Evolutionary conservation across 2,888 invertebrate species (phyloP), one percentile per base, ranked within the genome.

Genomic region (Chymomyza procnemis): DNA sequence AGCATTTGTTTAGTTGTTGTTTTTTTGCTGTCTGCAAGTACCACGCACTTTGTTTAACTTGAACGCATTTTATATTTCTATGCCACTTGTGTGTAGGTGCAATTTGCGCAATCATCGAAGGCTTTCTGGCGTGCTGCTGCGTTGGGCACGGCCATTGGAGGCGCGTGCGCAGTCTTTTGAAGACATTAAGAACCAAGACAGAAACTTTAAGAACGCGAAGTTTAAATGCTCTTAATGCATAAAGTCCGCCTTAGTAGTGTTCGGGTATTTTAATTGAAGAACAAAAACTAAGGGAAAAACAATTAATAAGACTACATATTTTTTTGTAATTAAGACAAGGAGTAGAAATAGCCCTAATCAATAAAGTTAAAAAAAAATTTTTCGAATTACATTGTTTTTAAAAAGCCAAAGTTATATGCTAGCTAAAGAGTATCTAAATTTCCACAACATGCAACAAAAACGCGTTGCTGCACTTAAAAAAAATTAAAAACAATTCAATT

Each of bases 71-170:
- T 54, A 21, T 54, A 6, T 52, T 54, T 54, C 12, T 18, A 50
- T 16, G 59, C 26, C 12, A 41, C 41, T 47, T 54, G 48, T 57
- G 87, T 87, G 83, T 84, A 84, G 83, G 83, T 84, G 83, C 83
- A 85, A 83, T 83, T 83, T 83, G 83, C 75, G 87, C 83, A 83
- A 87, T 87, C 87, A 85, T 85, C 79, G 81, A 76, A 73, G 47
- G 65, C 70, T 54, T 50, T 50, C 19, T 50, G 47, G 50, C 54
- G 48, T 59, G 57, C 56, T 19, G 57, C 61, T 58, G 60, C 50
- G 70, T 61, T 56, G 50, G 57, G 62, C 30, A 52, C 30, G 58
- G 30, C 55, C 58, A 21, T 64, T 59, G 22, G 64, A 61, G 68
- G 68, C 61, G 68, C 68, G 68, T 64, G 64, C 68, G 34, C 56